Base-by-base conservation (phyloP, 2,113 vertebrate species). In the Dolichotis patagonum region DNA sequence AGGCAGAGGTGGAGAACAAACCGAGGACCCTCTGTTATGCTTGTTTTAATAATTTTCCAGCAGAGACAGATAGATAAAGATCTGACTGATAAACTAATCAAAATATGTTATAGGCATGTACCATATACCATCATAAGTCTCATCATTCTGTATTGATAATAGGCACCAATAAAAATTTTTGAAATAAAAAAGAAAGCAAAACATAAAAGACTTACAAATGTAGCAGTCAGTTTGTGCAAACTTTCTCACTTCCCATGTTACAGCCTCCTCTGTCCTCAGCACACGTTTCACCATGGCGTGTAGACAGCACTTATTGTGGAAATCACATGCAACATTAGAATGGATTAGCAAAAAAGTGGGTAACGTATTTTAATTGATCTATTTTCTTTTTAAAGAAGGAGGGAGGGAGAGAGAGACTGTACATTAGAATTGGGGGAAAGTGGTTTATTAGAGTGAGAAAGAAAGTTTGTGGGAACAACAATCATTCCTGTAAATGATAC, bases 191-290 rank as follows among this genome's bases (percentile, higher is more conserved):
- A 28, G n/a, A 54, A 93, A 71, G 38, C 9, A 94, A 91, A 82
- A 69, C 16, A 32, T 8, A 56, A n/a, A 28, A 69, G 60, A 80
- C 22, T 38, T 85, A 73, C 62, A 83, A 91, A 56, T 14, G 13
- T n/a, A 52, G 5, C 75, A 46, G 4, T 28, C 52, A 71, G 17
- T 49, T 24, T 81, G 49, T 63, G n/a, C 35, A 65, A 4, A 11
- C 14, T 60, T 38, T 56, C n/a, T 71, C 16, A n/a, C 7, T 38
- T 71, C 38, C 41, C 32, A 49, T 4, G 19, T 46, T 26, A 7
- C 1, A 73, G 8, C n/a, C 24, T 38, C 9, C 32, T 26, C 7
- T 1, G 56, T 8, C 16, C 3, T 9, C 28, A 9, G 38, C 1
- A 35, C 3, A 5, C 4, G 1, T 22, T 14, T 63, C 56, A 13